A percentile compares a stretch with the other conserved stretches of the same genome.
phyloP scores from a whole-genome alignment of 2,797 vertebrate genomes.

The Acrocephalus scirpaceus region DNA sequence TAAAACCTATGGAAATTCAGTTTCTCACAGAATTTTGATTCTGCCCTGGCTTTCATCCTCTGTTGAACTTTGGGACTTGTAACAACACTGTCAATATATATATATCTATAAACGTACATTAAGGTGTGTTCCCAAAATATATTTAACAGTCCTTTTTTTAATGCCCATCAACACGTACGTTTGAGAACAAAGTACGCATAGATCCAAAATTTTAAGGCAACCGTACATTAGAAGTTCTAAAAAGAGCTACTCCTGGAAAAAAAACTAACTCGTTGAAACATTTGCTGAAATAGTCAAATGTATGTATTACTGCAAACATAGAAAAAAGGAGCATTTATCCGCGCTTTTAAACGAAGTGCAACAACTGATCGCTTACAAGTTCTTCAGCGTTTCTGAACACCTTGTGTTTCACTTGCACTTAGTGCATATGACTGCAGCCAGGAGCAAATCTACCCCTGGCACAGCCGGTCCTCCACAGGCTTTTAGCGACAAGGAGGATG shows the following conservation, averaged over 20 bases:
- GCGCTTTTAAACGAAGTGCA: neutral
- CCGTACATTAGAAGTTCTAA: neutral
- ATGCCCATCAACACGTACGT: neutral
- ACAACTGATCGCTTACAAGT: neutral
- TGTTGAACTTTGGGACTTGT: neutral
- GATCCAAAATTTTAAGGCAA: neutral
- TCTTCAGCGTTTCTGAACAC: neutral
- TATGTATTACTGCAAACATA: accelerated
- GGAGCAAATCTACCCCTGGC: accelerated
- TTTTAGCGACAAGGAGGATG: accelerated
- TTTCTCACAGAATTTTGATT: neutral
- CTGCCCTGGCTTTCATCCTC: neutral
- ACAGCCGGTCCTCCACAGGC: accelerated
- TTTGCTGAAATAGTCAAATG: neutral
- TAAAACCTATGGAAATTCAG: neutral
- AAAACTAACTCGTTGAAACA: neutral
- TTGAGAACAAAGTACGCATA: neutral
- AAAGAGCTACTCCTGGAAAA: neutral
- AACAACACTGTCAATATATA: neutral
- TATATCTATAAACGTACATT: accelerated
- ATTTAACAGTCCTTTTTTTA: neutral
- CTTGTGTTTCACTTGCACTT: neutral
- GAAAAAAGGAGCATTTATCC: neutral
- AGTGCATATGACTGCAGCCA: too few species aligned
- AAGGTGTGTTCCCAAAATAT: neutral